Base-by-base conservation (phyloP, 2,113 vertebrate species). In the Myotis brandtii region DNA sequence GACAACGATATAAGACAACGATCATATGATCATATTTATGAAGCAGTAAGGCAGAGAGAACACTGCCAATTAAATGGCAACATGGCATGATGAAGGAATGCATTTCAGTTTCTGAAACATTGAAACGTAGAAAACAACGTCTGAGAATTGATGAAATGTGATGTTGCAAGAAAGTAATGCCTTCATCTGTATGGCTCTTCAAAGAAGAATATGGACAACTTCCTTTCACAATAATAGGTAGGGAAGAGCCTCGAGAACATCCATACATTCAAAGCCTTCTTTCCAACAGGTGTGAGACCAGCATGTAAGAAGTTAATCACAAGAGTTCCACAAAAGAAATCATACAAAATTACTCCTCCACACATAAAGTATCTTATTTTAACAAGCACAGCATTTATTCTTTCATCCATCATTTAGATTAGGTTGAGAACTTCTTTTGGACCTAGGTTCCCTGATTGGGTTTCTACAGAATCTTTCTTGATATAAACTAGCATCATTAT, bases 321-420 rank as follows among this genome's bases (percentile, higher is more conserved):
- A 79, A 77, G 40, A 66, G 6, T 1, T 76, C 10, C 37, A 82
- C 25, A 73, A 43, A 56, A 59, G 18, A 89, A 86, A 69, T 50
- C 9, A 69, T 34, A 79, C 2, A 75, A 48, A 94, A 79, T 62
- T 83, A 81, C 40, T 62, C 82, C 77, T 32, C 37, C 1, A n/a
- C 50, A 75, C 17, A 20, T 46, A 32, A 92, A 32, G 27, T 48
- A 43, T 87, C 72, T 89, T 87, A 93, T 87, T 86, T 50, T 72
- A 86, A 94, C 10, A 89, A 8, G 69, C 5, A n/a, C 3, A 77
- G 37, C 40, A 13, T 62, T 94, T 43, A 64, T 54, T 92, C 59
- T 76, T 86, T 70, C 72, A 93, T 76, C 46, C 17, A 79, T 43
- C 48, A 46, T 83, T 96, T 82, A 85, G 89, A 93, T 40, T 40